Conservation (phyloP, 2,888 invertebrate genomes). For the Hypena proboscidalis region DNA sequence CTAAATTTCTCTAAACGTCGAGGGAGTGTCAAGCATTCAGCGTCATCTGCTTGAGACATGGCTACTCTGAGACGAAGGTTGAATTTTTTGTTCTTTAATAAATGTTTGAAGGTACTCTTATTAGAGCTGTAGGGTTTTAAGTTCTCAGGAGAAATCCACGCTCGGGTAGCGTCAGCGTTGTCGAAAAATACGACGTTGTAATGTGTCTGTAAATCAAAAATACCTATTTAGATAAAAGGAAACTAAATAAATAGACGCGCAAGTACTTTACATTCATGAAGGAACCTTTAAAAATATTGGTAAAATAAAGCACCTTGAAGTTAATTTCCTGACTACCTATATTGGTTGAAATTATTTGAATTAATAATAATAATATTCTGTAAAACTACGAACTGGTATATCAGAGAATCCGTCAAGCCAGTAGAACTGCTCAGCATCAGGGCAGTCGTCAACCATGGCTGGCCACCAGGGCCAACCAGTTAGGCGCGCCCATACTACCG, state of each 20-base stretch:
- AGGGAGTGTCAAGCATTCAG: constrained; percentile 56
- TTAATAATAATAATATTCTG: no score
- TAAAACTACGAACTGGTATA: constrained; percentile 70
- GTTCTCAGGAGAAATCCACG: constrained; percentile 73
- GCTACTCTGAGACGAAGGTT: constrained; percentile 64
- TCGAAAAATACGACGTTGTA: constrained; percentile 86
- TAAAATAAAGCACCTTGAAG: no score
- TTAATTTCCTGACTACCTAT: no score
- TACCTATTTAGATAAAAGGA: neutral
- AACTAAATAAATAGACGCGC: neutral
- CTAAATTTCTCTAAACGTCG: constrained; percentile 73
- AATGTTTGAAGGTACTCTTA: constrained; percentile 45
- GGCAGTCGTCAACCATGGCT: constrained; percentile 89
- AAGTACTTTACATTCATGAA: no score
- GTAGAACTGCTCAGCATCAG: constrained; percentile 85
- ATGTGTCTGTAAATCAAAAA: constrained; percentile 81
- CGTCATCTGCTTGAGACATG: constrained; percentile 69
- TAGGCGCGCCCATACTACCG: constrained; percentile 87
- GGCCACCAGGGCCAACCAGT: constrained; percentile 90
- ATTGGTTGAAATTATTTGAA: no score
- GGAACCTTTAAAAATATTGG: neutral
- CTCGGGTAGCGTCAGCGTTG: constrained; percentile 63
- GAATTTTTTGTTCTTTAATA: constrained; percentile 48
- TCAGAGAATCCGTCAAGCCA: constrained; percentile 84
- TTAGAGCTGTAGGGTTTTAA: constrained; percentile 64